Conservation (phyloP, 2,113 vertebrate genomes). For the Piprites chloris region DNA sequence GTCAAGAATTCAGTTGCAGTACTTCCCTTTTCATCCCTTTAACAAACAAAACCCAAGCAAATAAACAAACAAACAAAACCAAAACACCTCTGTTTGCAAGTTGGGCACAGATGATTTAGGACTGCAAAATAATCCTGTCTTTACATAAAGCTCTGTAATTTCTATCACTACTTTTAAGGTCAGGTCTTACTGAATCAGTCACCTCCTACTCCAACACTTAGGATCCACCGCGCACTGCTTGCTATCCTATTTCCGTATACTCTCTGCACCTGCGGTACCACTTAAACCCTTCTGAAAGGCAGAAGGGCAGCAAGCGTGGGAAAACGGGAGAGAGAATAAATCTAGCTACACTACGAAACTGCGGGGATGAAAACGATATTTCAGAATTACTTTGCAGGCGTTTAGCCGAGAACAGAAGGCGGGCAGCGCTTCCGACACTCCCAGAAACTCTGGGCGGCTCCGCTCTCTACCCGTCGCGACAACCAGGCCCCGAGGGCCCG, state of each 20-base stretch:
- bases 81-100: not conserved
- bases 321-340: not conserved
- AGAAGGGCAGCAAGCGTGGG: too few relatives aligned
- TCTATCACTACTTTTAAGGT: not conserved
- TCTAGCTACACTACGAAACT: not conserved
- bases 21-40: not conserved
- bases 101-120: fast-evolving
- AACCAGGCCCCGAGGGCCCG: not conserved
- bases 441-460: not conserved
- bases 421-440: not conserved
- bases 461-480: not conserved
- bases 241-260: fast-evolving
- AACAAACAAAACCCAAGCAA: not conserved
- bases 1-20: not conserved
- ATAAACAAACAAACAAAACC: not conserved
- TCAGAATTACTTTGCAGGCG: not conserved
- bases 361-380: not conserved
- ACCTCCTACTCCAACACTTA: not conserved
- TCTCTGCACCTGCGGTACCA: too few relatives aligned
- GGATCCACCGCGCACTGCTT: fast-evolving
- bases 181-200: not conserved
- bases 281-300: not conserved
- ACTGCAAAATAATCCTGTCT: not conserved
- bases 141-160: not conserved
- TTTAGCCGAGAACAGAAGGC: not conserved